phyloP scores from a whole-genome alignment of 2,797 vertebrate species.

The Melanogrammus aeglefinus region DNA sequence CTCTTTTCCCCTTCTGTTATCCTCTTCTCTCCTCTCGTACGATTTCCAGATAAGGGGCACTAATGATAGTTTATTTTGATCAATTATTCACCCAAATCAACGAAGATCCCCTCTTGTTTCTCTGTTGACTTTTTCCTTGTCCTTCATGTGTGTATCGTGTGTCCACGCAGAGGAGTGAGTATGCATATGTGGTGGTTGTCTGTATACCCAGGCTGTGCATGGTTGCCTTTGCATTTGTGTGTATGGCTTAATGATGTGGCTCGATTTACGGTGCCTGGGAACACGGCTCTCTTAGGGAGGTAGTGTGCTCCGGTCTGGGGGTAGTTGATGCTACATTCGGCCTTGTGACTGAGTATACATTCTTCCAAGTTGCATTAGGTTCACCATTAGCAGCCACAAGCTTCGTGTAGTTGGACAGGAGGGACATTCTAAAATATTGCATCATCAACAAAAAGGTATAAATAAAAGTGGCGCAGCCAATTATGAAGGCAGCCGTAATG shows the following conservation, averaged over 20 bases:
- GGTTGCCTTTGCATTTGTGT: slow-evolving; percentile 6
- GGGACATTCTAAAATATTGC: slow-evolving; percentile 39
- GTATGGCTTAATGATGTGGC: slow-evolving; percentile 20
- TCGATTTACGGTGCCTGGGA: slow-evolving; percentile 25
- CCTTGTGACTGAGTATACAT: slow-evolving; percentile 34
- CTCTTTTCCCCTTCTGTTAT: slow-evolving; percentile 9
- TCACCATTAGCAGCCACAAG: slow-evolving; percentile 37
- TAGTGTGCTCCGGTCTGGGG: slow-evolving; percentile 24
- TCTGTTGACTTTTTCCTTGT: background rate
- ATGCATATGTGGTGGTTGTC: slow-evolving; percentile 3
- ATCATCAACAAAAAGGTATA: slow-evolving; percentile 39
- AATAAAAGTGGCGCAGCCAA: slow-evolving; percentile 31
- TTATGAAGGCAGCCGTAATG: slow-evolving; percentile 39
- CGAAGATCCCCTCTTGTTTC: slow-evolving; percentile 13
- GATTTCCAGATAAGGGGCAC: background rate
- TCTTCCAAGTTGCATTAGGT: slow-evolving; percentile 45
- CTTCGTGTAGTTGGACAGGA: slow-evolving; percentile 36
- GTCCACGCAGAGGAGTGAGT: background rate
- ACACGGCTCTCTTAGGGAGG: slow-evolving; percentile 29
- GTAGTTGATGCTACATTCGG: slow-evolving; percentile 32
- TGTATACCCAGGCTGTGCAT: slow-evolving; percentile 3
- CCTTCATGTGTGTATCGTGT: background rate
- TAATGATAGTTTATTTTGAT: slow-evolving; percentile 12
- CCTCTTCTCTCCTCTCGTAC: background rate
- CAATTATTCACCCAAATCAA: slow-evolving; percentile 37